Evolutionary conservation across 2,113 vertebrate genomes (phyloP).

Genomic region (Himantopus leucocephalus): DNA sequence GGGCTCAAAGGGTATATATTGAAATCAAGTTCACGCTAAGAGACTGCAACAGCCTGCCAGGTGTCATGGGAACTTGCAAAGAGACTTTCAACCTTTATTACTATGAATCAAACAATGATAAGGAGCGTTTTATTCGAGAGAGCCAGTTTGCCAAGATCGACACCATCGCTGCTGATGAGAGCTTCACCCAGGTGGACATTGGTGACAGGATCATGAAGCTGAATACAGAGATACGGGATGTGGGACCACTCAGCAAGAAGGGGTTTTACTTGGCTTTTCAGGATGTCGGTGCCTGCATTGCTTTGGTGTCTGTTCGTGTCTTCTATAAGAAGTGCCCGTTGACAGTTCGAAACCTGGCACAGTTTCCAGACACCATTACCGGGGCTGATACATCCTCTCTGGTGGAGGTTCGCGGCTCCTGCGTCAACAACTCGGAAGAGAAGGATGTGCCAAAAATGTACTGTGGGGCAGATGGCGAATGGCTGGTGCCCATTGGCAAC

Average conservation of each 20-base stretch:
- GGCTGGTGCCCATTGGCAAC: slow-evolving; percentile 98
- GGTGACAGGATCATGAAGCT: slow-evolving; percentile 98
- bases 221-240: slow-evolving; percentile 94
- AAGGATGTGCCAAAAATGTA: slow-evolving; percentile 99
- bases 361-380: slow-evolving; percentile 96
- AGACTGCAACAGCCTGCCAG: slow-evolving; percentile 97
- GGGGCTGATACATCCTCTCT: slow-evolving; percentile 95
- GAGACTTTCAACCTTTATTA: slow-evolving; percentile 99
- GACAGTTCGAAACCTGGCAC: slow-evolving; percentile 91
- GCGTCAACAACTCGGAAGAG: slow-evolving; percentile 96
- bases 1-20: slow-evolving; percentile 93
- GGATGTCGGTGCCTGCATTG: slow-evolving; percentile 97
- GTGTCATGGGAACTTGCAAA: slow-evolving; percentile 98
- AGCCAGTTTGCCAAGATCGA: slow-evolving; percentile 96
- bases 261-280: slow-evolving; percentile 99
- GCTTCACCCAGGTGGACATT: slow-evolving; percentile 99
- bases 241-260: slow-evolving; percentile 86
- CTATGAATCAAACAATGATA: slow-evolving; percentile 94
- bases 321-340: slow-evolving; percentile 97
- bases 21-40: slow-evolving; percentile 98
- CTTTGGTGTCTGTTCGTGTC: slow-evolving; percentile 92
- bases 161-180: slow-evolving; percentile 95
- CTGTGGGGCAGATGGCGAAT: slow-evolving; percentile 97
- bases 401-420: slow-evolving; percentile 96
- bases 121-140: slow-evolving; percentile 91